A percentile compares a stretch with the other conserved stretches of the same genome.
These are phyloP conservation scores for Parthenolecanium corni DNA, from an alignment of 2,888 invertebrate genomes.

Conservation along the genomic window DNA sequence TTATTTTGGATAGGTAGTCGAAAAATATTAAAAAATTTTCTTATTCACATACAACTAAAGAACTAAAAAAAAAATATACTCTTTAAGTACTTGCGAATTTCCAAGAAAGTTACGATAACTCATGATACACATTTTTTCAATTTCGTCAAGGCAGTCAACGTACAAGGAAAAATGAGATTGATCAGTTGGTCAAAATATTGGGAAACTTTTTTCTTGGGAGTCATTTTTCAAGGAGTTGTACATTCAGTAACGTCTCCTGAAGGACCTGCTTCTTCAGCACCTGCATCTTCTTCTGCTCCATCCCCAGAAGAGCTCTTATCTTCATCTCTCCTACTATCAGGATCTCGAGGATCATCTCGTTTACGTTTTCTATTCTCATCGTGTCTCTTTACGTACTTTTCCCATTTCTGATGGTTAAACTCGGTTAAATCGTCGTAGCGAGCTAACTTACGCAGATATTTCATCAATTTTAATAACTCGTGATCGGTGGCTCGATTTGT, in stretches of 20 bases:
- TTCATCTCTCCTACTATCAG: conserved; percentile 5
- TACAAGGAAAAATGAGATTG: no score
- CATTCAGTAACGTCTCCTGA: conserved; percentile 18
- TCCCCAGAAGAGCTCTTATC: conserved; percentile 20
- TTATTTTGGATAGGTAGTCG: no score
- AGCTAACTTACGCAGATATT: conserved; percentile 74
- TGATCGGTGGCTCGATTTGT: conserved; percentile 69
- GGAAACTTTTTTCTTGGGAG: no score
- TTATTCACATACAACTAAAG: no score
- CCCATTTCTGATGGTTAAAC: conserved; percentile 87
- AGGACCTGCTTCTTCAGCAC: conserved; percentile 9
- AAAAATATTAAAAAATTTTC: no score
- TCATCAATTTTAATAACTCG: conserved; percentile 67
- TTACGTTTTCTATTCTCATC: conserved; percentile 30
- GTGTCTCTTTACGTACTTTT: conserved; percentile 47
- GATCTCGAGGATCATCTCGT: conserved; percentile 6
- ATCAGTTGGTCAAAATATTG: no score
- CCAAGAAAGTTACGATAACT: no score
- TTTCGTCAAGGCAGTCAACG: no score
- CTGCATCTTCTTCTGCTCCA: conserved; percentile 1
- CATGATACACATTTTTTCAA: no score
- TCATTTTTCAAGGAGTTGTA: conserved; percentile 15
- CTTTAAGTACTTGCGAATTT: no score
- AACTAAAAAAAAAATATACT: no score
- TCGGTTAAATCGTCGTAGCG: conserved; percentile 65